Conservation (phyloP, 2,113 vertebrate genomes). For the Malurus melanocephalus region DNA sequence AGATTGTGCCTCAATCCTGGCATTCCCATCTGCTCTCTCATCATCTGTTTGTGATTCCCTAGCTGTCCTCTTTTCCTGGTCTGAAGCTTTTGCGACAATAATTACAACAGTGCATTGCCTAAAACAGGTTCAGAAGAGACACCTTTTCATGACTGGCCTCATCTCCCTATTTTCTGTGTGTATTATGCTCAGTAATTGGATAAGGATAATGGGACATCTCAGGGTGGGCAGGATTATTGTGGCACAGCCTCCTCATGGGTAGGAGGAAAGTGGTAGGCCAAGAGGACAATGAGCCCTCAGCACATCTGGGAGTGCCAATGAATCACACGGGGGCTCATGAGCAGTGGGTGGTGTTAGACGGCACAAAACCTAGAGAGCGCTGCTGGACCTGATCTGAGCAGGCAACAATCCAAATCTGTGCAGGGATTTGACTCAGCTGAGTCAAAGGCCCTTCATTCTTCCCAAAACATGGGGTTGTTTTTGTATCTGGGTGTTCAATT, state of each 20-base stretch:
- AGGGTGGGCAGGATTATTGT: neutral
- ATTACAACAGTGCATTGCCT: neutral
- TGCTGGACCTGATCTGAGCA: neutral
- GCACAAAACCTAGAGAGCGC: neutral
- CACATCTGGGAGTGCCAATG: neutral
- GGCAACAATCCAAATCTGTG: neutral
- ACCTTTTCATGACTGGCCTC: fast-evolving
- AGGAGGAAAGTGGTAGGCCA: neutral
- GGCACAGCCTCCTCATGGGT: neutral
- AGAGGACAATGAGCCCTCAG: neutral
- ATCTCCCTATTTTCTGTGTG: neutral
- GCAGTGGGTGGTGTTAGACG: neutral
- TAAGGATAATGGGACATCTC: neutral
- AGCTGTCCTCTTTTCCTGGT: neutral
- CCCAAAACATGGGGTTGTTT: neutral
- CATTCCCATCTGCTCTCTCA: neutral
- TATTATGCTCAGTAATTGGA: neutral
- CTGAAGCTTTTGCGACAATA: neutral
- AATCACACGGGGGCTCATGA: neutral
- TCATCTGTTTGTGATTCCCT: neutral
- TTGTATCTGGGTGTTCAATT: neutral
- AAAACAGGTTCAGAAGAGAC: neutral
- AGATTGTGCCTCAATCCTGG: neutral
- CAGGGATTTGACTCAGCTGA: neutral
- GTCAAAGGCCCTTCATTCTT: neutral